These are phyloP conservation scores for Heliconius congener DNA, from an alignment of 1,140 invertebrate species.

Conservation along the genomic window DNA sequence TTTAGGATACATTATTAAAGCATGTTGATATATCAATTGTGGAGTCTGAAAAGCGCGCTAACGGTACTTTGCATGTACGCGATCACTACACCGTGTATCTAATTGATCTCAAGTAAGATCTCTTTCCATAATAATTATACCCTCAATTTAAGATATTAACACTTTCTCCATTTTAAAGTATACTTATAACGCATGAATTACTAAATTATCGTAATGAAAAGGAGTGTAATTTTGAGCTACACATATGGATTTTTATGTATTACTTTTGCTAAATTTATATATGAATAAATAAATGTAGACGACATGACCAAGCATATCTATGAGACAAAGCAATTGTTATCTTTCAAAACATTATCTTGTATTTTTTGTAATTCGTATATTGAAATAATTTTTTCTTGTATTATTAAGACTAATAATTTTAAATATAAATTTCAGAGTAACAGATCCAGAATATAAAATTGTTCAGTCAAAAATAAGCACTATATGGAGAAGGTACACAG, in stretches of 20 bases:
- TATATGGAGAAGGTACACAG: constrained; percentile 91
- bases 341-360: neutral
- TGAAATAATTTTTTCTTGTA: neutral
- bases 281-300: neutral
- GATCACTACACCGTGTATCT: constrained; percentile 93
- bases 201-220: neutral
- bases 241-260: neutral
- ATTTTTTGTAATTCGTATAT: neutral
- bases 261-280: neutral
- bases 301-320: neutral
- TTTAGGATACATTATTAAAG: constrained; percentile 87
- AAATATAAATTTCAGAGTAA: constrained; percentile 83
- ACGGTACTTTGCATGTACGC: constrained; percentile 89
- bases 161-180: constrained; percentile 15
- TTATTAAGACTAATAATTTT: neutral
- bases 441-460: constrained; percentile 85
- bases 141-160: constrained; percentile 22
- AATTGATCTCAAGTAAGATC: constrained; percentile 89
- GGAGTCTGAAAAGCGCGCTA: constrained; percentile 92
- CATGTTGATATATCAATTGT: constrained; percentile 91
- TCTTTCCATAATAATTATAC: constrained; percentile 37
- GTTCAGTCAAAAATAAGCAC: constrained; percentile 85
- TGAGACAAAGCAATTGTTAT: neutral
- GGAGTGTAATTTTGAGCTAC: neutral
- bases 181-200: neutral